Percentiles rank a stretch among this genome's conserved stretches.
These are phyloP conservation scores for Hyles euphorbiae DNA, from an alignment of 1,140 invertebrate genomes.

Conservation along the genomic window DNA sequence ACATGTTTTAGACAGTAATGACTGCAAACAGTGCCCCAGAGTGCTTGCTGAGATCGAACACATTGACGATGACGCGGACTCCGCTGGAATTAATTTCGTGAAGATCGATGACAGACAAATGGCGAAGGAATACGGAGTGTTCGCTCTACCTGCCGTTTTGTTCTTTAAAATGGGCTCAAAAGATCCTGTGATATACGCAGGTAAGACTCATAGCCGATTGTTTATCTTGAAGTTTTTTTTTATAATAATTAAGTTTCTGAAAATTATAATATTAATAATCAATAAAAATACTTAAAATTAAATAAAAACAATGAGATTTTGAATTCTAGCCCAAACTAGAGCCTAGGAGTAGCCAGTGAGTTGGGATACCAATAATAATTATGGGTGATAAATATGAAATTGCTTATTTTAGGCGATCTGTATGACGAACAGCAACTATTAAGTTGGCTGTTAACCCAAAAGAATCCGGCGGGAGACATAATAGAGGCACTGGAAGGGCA, in stretches of 20 bases:
- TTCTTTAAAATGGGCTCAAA: constrained; percentile 93
- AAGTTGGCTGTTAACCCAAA: constrained; percentile 92
- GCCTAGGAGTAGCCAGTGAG: too few species aligned
- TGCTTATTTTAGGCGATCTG: constrained; percentile 82
- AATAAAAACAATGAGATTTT: too few species aligned
- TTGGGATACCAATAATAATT: too few species aligned
- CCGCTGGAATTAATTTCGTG: constrained; percentile 95
- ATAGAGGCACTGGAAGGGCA: constrained; percentile 93
- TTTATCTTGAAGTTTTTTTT: too few species aligned
- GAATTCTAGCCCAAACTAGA: too few species aligned
- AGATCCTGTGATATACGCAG: constrained; percentile 95
- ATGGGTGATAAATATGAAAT: background rate
- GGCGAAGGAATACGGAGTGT: constrained; percentile 91
- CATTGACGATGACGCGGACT: constrained; percentile 94
- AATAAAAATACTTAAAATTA: too few species aligned
- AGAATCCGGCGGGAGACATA: constrained; percentile 91
- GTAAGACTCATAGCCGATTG: constrained; percentile 61
- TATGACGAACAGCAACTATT: constrained; percentile 93
- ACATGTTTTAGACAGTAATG: constrained; percentile 89
- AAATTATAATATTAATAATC: too few species aligned
- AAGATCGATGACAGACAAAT: constrained; percentile 92
- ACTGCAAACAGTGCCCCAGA: constrained; percentile 94
- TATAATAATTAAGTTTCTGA: too few species aligned
- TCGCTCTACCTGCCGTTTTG: constrained; percentile 90
- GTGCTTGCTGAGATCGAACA: constrained; percentile 93